Evolutionary conservation across 2,797 vertebrate genomes (phyloP).

Genomic region (Clarias fuscus): DNA sequence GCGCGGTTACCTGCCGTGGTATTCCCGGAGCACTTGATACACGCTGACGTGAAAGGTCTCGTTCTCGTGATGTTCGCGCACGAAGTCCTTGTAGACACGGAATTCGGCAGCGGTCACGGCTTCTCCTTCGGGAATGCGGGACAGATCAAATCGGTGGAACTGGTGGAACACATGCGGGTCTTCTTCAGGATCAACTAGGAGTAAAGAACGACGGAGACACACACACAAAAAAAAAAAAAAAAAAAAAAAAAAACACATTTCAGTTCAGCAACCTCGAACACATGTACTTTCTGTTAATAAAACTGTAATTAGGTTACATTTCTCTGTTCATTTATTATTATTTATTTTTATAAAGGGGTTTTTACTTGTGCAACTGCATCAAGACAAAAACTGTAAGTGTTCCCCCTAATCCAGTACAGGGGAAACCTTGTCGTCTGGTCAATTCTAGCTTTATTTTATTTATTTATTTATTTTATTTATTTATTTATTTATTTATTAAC

Average conservation of each 20-base stretch:
- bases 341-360: not conserved
- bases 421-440: not conserved
- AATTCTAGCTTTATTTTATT: no score
- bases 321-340: not conserved
- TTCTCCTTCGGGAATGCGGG: conserved; percentile 91
- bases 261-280: not conserved
- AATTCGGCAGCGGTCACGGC: conserved; percentile 91
- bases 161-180: conserved; percentile 80
- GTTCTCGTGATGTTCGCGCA: conserved; percentile 82
- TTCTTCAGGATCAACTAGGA: conserved; percentile 83
- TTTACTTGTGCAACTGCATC: not conserved
- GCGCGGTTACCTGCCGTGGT: conserved; percentile 76
- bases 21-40: conserved; percentile 89
- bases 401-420: not conserved
- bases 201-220: not conserved
- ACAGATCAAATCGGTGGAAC: conserved; percentile 88
- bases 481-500: no score
- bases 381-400: not conserved
- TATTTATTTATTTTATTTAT: no score
- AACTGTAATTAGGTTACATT: no score
- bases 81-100: conserved; percentile 90
- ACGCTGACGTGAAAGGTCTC: conserved; percentile 87
- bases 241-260: no score
- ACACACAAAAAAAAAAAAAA: no score
- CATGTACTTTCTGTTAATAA: not conserved